Base-by-base conservation (phyloP, 2,797 vertebrate genomes). In the Leptatherina wallacei region DNA sequence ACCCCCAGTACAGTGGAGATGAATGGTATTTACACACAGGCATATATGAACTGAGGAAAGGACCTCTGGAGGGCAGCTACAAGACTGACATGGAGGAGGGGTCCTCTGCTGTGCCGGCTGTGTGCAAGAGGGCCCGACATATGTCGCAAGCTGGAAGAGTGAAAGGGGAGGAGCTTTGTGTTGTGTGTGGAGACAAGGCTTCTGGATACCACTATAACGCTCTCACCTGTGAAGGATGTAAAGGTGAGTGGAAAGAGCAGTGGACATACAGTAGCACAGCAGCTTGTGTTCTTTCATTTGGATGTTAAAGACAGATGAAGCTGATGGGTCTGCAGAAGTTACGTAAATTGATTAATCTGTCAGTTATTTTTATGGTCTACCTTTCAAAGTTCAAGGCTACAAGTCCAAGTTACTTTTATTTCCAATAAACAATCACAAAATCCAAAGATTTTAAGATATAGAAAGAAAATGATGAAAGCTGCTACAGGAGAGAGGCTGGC, bases 191-290 rank as follows among this genome's bases (percentile, higher is more conserved):
- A 69, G 98, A 99, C 93, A 97, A 98, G 90, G 98, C 98, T 1
- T 99, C 98, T 10, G 98, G 98, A 40, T 99, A 99, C 81, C 98
- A 99, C 84, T 99, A 99, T 84, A 99, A 99, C 0, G 98, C 98
- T 27, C 96, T 99, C 42, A 99, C 98, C 71, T 99, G 98, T 86
- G 98, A 99, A 87, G 98, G 98, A 33, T 99, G 98, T 82, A 99
- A 99, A 98, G 98, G 98, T 99, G 94, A 85, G 77, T 49, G 62
- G 33, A 47, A 8, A 0, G 40, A 51, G 29, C 52, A 38, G 30
- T 14, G 33, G 40, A 40, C 42, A 35, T 3, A 36, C 29, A 29
- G 29, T 30, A n/a, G 12, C n/a, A 22, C 13, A 57, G 33, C 3
- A 24, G 3, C 8, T 32, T 47, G 2, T 47, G 11, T 30, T 69